Evolutionary conservation across 2,888 invertebrate species (phyloP), one percentile per base, ranked within the genome.

Genomic region (Byasa hedistus): DNA sequence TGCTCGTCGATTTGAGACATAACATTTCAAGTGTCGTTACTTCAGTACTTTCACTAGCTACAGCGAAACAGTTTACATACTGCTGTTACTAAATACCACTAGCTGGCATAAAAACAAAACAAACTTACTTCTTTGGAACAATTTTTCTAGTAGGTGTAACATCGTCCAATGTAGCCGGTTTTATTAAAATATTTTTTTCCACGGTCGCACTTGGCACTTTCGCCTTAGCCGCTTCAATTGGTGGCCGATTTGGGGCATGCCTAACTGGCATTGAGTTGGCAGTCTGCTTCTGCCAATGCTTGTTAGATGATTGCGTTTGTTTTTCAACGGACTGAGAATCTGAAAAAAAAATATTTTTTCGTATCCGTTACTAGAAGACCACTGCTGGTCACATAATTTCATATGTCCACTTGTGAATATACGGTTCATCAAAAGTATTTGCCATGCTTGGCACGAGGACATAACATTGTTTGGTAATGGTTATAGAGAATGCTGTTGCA

Each of bases 111-210:
- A 22, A 8, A 15, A 22, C 23, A 17, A 22, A 54, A 22, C 3
- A 5, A 39, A 80, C 83, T 79, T 60, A 85, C 85, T 75, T 78
- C 60, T 80, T 80, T 4, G 86, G 85, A 51, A 77, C 75, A 0
- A 80, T 5, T 58, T 76, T 78, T 4, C 66, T 70, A 0, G 24
- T 27, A 0, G 78, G 73, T 1, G 69, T 70, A 0, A 66, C 70
- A 1, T 74, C 75, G 0, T 32, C 57, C 0, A 75, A 57, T 0
- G 61, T 68, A 0, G 71, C 71, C 1, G 71, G 62, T 44, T 72
- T 66, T 0, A 54, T 1, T 3, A 19, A 7, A 2, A 24, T 52
- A 10, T 52, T 64, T n/a, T 48, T n/a, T 48, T 48, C 19, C n/a
- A 48, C 17, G 12, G 32, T 10, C 7, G 1, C 32, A 32, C 8